Evolutionary conservation across 2,113 vertebrate genomes (phyloP).

Genomic region (Phyllopteryx taeniolatus): DNA sequence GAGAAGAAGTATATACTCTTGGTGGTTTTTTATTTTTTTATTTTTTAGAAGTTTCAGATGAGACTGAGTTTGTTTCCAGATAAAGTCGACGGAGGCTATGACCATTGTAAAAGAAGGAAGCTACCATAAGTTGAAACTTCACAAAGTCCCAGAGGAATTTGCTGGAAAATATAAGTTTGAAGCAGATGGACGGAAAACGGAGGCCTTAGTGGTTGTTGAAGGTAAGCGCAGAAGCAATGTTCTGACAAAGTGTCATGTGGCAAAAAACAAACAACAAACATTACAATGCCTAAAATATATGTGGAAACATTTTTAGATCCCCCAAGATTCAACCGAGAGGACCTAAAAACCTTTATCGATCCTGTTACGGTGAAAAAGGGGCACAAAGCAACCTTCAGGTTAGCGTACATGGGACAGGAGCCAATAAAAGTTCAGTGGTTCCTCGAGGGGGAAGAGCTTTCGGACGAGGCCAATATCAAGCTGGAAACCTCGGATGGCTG

Average conservation of each 20-base stretch:
- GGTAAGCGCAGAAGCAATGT: constrained; percentile 58
- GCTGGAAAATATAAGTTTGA: constrained; percentile 85
- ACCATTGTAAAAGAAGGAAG: constrained; percentile 77
- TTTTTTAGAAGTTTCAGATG: not conserved
- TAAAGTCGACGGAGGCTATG: constrained; percentile 70
- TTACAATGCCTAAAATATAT: not conserved
- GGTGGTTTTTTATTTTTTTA: not conserved
- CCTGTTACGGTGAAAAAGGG: constrained; percentile 80
- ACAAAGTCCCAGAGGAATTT: constrained; percentile 71
- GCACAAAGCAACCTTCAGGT: constrained; percentile 73
- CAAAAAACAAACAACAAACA: not conserved
- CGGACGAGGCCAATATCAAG: constrained; percentile 63
- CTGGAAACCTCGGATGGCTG: constrained; percentile 68
- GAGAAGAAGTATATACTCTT: constrained; percentile 74
- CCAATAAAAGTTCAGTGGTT: constrained; percentile 82
- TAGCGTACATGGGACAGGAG: constrained; percentile 76
- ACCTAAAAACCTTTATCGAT: constrained; percentile 67
- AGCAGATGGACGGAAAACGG: constrained; percentile 76
- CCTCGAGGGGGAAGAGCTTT: constrained; percentile 78
- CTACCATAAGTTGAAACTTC: constrained; percentile 77
- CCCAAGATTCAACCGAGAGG: constrained; percentile 76
- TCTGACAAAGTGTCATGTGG: not conserved
- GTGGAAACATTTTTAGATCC: constrained; percentile 71
- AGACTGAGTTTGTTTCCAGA: constrained; percentile 53
- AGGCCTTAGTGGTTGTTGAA: constrained; percentile 71